These are phyloP conservation scores for Lasioglossum villosulum DNA, from an alignment of 2,888 invertebrate genomes.

Conservation along the genomic window DNA sequence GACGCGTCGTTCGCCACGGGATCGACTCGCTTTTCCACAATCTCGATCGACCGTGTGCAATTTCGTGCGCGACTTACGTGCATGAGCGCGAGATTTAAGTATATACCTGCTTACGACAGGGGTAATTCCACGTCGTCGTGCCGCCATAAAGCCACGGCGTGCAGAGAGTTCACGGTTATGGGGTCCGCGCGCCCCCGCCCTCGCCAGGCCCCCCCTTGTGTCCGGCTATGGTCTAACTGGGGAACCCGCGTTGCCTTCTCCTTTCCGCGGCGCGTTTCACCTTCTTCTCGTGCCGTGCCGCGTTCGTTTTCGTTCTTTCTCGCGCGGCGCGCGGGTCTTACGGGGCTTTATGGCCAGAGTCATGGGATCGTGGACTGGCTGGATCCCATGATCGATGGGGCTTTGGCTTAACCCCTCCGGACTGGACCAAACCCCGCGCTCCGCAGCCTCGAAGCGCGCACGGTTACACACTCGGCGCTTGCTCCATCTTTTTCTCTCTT, in stretches of 20 bases:
- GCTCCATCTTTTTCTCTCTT: background rate
- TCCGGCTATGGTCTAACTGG: background rate
- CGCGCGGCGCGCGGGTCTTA: conserved; percentile 60
- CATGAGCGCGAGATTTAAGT: conserved; percentile 73
- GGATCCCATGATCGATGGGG: conserved; percentile 79
- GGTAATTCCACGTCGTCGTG: conserved; percentile 77
- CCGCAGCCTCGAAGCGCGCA: conserved; percentile 58
- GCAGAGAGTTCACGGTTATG: conserved; percentile 72
- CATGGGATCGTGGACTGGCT: conserved; percentile 71
- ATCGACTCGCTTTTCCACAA: conserved; percentile 61
- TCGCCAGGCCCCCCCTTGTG: background rate
- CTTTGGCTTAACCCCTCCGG: conserved; percentile 77
- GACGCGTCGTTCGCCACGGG: conserved; percentile 27
- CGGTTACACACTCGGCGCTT: conserved; percentile 44
- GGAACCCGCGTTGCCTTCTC: background rate
- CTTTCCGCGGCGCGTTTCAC: conserved; percentile 28
- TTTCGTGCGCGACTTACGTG: conserved; percentile 72
- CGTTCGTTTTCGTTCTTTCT: conserved; percentile 37
- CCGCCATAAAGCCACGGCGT: conserved; percentile 71
- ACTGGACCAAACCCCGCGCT: conserved; percentile 59
- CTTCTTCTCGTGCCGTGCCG: conserved; percentile 18
- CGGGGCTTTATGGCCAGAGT: conserved; percentile 74
- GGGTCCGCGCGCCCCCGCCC: conserved; percentile 43
- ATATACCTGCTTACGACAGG: conserved; percentile 73
- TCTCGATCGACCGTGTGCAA: conserved; percentile 65